Conservation (phyloP, 1,140 invertebrate genomes). For the Lordiphosa collinella region DNA sequence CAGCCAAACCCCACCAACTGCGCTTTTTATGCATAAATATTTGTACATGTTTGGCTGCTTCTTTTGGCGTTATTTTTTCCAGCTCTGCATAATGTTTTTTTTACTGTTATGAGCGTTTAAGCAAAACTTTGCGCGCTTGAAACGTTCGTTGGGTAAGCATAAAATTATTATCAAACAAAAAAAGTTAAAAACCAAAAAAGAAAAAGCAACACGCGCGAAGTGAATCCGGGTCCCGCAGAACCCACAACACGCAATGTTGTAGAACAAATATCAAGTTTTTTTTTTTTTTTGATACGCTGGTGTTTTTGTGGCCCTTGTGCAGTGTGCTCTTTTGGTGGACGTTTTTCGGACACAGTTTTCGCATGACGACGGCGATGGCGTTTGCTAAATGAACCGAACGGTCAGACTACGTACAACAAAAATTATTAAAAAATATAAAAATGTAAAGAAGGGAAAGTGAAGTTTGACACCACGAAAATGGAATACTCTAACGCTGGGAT, state of each 20-base stretch:
- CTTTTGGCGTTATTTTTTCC: conserved; percentile 16
- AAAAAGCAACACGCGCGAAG: conserved; percentile 22
- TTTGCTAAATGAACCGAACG: conserved; percentile 67
- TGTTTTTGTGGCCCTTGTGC: conserved; percentile 35
- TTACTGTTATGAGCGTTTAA: conserved; percentile 72
- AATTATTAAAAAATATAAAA: conserved; percentile 29
- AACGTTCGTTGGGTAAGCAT: conserved; percentile 62
- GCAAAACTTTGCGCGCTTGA: conserved; percentile 59
- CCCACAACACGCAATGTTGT: conserved; percentile 53
- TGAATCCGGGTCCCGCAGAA: conserved; percentile 29
- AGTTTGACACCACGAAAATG: neutral
- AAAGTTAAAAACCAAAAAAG: conserved; percentile 4
- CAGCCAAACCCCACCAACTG: neutral
- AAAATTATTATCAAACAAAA: conserved; percentile 64
- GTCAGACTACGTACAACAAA: conserved; percentile 43
- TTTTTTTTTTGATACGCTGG: conserved; percentile 13
- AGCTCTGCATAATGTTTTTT: conserved; percentile 43
- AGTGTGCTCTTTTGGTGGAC: conserved; percentile 40
- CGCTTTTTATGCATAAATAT: conserved; percentile 43
- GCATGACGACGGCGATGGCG: conserved; percentile 45
- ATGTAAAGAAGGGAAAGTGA: conserved; percentile 2
- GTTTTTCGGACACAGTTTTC: conserved; percentile 56
- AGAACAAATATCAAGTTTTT: conserved; percentile 62
- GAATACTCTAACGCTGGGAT: neutral
- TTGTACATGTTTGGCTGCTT: conserved; percentile 21